phyloP scores from a whole-genome alignment of 2,113 vertebrate genomes.

The Atractosteus spatula region DNA sequence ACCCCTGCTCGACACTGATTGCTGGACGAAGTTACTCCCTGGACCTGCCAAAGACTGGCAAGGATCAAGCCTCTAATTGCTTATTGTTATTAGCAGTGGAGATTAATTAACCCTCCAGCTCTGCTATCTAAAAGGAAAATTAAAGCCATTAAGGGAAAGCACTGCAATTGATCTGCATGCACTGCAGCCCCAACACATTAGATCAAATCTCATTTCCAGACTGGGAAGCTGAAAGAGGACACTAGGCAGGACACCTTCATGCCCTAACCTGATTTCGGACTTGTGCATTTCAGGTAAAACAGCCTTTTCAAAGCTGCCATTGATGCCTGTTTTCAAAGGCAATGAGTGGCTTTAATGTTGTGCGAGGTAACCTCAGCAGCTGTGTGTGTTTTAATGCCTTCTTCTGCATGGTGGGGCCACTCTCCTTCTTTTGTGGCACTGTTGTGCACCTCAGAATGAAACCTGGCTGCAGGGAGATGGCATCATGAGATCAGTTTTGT shows the following conservation, averaged over 20 bases:
- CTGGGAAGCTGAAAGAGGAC: conserved; percentile 4
- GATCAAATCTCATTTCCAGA: not conserved
- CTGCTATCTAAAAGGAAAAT: not conserved
- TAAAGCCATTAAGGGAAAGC: not conserved
- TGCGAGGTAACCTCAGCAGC: conserved; percentile 33
- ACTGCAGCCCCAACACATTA: too few relatives aligned
- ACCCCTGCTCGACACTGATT: not conserved
- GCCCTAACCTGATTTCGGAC: conserved; percentile 31
- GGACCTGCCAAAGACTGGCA: not conserved
- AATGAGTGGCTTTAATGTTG: conserved; percentile 39
- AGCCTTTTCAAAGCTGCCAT: conserved; percentile 19
- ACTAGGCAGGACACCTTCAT: not conserved
- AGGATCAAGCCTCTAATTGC: not conserved
- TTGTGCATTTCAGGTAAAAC: not conserved
- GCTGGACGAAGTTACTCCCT: not conserved
- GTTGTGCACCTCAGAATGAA: too few relatives aligned
- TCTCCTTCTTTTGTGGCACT: too few relatives aligned
- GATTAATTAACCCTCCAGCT: not conserved
- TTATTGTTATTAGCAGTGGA: conserved; percentile 3
- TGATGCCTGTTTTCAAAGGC: conserved; percentile 39
- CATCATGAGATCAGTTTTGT: too few relatives aligned
- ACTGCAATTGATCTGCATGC: not conserved
- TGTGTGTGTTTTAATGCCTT: conserved; percentile 59
- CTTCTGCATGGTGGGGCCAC: not conserved
- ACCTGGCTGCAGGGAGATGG: too few relatives aligned